Conservation (phyloP, 2,113 vertebrate species). For the Lanius collurio region DNA sequence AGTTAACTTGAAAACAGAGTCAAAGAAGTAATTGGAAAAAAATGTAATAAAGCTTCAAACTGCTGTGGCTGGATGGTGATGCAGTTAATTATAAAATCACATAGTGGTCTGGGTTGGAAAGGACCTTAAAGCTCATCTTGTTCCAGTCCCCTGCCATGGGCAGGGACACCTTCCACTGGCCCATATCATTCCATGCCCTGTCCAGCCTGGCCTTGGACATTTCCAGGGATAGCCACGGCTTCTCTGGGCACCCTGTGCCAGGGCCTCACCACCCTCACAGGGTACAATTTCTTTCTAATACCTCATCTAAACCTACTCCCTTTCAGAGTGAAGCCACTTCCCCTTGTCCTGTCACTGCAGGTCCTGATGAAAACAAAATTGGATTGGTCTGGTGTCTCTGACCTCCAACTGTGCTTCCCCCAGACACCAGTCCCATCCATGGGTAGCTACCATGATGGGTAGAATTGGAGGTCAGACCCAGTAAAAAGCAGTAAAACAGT, state of each 20-base stretch:
- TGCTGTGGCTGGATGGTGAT: not conserved
- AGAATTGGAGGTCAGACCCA: not conserved
- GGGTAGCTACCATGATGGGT: rapidly evolving
- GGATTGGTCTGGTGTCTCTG: not conserved
- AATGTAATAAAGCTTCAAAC: not conserved
- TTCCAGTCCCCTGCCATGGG: not conserved
- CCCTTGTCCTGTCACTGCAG: not conserved
- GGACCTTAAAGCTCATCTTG: not conserved
- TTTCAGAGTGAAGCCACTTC: not conserved
- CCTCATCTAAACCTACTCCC: not conserved
- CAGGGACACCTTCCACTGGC: not conserved
- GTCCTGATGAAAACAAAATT: not conserved
- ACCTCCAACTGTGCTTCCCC: not conserved
- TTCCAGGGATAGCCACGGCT: not conserved
- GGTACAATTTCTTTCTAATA: not conserved
- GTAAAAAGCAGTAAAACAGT: not conserved
- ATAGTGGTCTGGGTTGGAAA: not conserved
- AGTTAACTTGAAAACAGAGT: not conserved
- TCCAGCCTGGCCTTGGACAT: not conserved
- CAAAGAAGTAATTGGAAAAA: not conserved
- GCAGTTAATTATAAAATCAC: not conserved
- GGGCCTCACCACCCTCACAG: not conserved
- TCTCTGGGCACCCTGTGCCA: not conserved
- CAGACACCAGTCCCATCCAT: not conserved
- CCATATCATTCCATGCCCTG: rapidly evolving